These are phyloP conservation scores for Penaeus japonicus DNA, from an alignment of 1,140 invertebrate genomes.

Conservation along the genomic window DNA sequence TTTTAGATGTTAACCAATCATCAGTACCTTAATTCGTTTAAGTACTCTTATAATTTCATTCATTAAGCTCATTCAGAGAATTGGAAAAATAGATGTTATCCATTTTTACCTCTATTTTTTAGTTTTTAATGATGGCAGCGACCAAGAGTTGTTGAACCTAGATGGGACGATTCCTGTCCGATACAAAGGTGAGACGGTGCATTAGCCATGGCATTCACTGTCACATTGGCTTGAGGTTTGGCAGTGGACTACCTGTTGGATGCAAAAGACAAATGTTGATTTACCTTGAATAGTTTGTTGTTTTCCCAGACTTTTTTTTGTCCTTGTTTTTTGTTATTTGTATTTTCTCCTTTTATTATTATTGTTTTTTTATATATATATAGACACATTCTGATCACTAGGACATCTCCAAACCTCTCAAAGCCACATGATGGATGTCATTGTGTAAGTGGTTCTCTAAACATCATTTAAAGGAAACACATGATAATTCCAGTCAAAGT, in stretches of 20 bases:
- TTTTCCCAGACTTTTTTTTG: too few species aligned
- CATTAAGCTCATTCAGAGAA: neutral
- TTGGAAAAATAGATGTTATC: conserved; percentile 18
- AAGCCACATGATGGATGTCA: neutral
- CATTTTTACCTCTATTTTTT: conserved; percentile 61
- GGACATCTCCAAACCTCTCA: conserved; percentile 9
- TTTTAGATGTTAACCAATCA: neutral
- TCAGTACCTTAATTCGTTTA: neutral
- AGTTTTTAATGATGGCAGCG: conserved; percentile 91
- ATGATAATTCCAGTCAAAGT: neutral
- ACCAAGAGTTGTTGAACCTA: conserved; percentile 83
- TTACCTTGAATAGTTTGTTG: too few species aligned
- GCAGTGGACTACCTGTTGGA: conserved; percentile 6
- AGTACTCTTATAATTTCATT: neutral
- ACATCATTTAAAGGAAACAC: conserved; percentile 28
- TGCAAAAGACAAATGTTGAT: neutral
- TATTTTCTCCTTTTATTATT: too few species aligned
- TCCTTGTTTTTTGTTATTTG: too few species aligned
- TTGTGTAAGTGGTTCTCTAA: conserved; percentile 19
- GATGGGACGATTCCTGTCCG: conserved; percentile 91
- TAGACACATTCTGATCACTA: too few species aligned
- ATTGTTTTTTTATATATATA: too few species aligned
- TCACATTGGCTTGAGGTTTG: conserved; percentile 21
- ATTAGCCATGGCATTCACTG: neutral
- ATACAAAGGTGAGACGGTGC: conserved; percentile 77